phyloP scores from a whole-genome alignment of 2,113 vertebrate species.

The Heteronetta atricapilla region DNA sequence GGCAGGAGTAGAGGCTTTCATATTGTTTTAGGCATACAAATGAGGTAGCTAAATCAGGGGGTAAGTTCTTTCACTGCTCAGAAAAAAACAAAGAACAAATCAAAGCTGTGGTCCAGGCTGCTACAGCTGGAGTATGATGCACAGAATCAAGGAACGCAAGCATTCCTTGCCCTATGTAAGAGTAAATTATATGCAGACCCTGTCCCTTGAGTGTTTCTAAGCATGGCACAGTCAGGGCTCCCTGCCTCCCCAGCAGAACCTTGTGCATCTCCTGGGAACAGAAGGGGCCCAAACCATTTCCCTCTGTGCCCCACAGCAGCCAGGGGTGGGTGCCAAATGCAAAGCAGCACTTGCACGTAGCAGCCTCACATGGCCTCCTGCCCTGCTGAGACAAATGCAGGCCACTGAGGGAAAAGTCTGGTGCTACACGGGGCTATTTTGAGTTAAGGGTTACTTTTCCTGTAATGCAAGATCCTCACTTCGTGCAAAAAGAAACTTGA shows the following conservation, averaged over 20 bases:
- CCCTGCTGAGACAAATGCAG: not conserved
- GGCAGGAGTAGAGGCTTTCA: not conserved
- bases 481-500: not conserved
- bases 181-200: not conserved
- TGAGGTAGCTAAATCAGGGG: not conserved
- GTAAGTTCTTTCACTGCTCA: not conserved
- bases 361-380: not conserved
- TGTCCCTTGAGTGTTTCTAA: not conserved
- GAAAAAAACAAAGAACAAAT: not conserved
- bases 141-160: not conserved
- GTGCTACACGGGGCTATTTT: not conserved
- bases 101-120: not conserved
- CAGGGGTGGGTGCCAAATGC: not conserved
- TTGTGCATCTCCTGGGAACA: not conserved
- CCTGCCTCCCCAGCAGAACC: not conserved
- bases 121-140: not conserved
- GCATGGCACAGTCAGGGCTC: not conserved
- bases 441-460: not conserved
- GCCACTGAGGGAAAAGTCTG: not conserved
- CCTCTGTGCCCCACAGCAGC: not conserved
- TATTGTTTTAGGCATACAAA: not conserved
- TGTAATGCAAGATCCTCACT: not conserved
- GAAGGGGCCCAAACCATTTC: not conserved
- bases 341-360: rapidly evolving
- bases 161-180: not conserved